Base-by-base conservation (phyloP, 2,797 vertebrate species). In the Leptoclinus maculatus region DNA sequence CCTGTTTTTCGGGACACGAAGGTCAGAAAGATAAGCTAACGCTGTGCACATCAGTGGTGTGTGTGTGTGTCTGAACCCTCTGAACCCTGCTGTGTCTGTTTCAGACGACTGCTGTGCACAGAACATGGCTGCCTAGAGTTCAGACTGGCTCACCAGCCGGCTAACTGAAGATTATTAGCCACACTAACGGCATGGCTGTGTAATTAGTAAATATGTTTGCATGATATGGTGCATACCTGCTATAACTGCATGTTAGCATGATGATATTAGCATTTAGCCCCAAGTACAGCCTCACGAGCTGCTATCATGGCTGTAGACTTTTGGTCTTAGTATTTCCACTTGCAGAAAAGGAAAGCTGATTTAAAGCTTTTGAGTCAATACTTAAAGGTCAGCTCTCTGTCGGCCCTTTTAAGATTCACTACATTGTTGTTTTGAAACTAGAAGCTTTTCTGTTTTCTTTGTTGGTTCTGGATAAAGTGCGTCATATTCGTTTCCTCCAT, bases 71-170 rank as follows among this genome's bases (percentile, higher is more conserved):
- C 2, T 79, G 79, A 89, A 76, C 71, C 66, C 3, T n/a, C 3
- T 81, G 77, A 89, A 76, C 74, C 66, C 53, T 78, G 82, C 38
- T 80, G 78, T 66, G 57, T 69, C 29, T 84, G 72, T 63, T 71
- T 13, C 41, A 23, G 27, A 34, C 0, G 17, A 16, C 66, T 77
- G 51, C 69, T 69, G 72, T 71, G 68, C 62, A 68, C 0, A 5
- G 27, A 56, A 51, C 66, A 62, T 65, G 49, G 54, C 77, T 79
- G 68, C 21, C 49, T 53, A 21, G 29, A 49, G 12, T n/a, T 49
- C 21, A 49, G 47, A 49, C 14, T 43, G 41, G 41, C 19, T 3
- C 23, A 67, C 17, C 41, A 16, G 23, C 32, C 1, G 21, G 13
- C 17, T 66, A 23, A 60, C 25, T 65, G 21, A 59, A 59, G 29